A percentile compares a stretch with the other conserved stretches of the same genome.
These are phyloP conservation scores for Sternarchorhynchus goeldii DNA, from an alignment of 2,797 vertebrate genomes.

Conservation along the genomic window DNA sequence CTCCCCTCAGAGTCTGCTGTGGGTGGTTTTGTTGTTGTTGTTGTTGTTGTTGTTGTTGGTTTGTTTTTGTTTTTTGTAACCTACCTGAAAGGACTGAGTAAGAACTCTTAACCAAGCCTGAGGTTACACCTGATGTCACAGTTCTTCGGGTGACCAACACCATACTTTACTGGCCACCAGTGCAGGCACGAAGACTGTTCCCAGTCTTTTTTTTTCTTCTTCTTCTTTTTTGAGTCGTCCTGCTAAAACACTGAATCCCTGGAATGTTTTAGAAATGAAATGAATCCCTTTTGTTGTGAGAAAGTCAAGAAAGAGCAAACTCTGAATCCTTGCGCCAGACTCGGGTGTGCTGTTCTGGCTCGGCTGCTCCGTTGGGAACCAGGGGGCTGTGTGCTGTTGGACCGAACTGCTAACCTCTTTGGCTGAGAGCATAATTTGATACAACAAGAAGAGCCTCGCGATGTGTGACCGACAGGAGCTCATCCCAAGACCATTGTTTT, in stretches of 20 bases:
- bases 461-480: conserved; percentile 54
- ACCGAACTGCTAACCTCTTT: conserved; percentile 58
- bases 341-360: not conserved
- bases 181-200: conserved; percentile 9
- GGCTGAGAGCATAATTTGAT: conserved; percentile 69
- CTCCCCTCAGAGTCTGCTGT: conserved; percentile 20
- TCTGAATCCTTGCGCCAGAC: conserved; percentile 30
- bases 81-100: conserved; percentile 27
- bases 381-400: conserved; percentile 52
- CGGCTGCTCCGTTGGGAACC: conserved; percentile 1
- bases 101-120: conserved; percentile 22
- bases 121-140: conserved; percentile 11
- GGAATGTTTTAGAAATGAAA: conserved; percentile 20
- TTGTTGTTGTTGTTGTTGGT: conserved; percentile 3
- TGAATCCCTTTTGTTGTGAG: not conserved
- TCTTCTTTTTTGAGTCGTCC: conserved; percentile 5
- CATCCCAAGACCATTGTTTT: conserved; percentile 51
- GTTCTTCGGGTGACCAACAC: conserved; percentile 34
- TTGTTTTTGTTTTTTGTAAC: conserved; percentile 16
- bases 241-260: conserved; percentile 24
- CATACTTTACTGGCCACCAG: conserved; percentile 33
- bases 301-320: conserved; percentile 15
- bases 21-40: conserved; percentile 30
- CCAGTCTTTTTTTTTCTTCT: not conserved
- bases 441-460: conserved; percentile 65